Conservation (phyloP, 2,113 vertebrate species). For the Pogonocichla stellata region DNA sequence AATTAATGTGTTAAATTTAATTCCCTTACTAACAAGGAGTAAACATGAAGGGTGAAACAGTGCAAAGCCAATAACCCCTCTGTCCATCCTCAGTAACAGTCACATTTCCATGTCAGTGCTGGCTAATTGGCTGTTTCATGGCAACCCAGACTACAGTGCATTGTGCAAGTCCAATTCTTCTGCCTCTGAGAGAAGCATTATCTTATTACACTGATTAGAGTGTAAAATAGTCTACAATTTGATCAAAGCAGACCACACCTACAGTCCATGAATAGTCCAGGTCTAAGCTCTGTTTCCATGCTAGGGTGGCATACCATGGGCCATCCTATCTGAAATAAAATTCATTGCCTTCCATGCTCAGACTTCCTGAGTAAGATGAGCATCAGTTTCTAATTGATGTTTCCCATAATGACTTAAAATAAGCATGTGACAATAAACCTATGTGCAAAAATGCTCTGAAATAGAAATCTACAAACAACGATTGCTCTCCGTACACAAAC, state of each 20-base stretch:
- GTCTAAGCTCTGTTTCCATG: neutral
- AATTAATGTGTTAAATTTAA: neutral
- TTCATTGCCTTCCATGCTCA: neutral
- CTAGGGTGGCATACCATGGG: neutral
- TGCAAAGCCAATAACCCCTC: neutral
- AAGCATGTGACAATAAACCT: neutral
- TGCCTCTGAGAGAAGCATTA: neutral
- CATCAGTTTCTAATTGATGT: neutral
- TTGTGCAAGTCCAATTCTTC: neutral
- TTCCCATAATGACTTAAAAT: neutral
- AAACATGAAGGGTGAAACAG: neutral
- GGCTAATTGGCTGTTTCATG: neutral
- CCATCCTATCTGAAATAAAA: neutral
- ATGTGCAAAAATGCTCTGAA: neutral
- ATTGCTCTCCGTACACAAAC: neutral
- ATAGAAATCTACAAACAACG: neutral
- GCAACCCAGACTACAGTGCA: neutral
- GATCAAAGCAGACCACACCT: constrained; percentile 11
- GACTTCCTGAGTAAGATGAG: constrained; percentile 6
- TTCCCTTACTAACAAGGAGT: neutral
- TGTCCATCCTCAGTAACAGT: neutral
- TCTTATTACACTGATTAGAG: constrained; percentile 4
- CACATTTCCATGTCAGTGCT: neutral
- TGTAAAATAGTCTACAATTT: neutral
- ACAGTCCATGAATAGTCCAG: neutral